A percentile compares a stretch with the other conserved stretches of the same genome.
Evolutionary conservation across 2,797 vertebrate genomes (phyloP).

Genomic region (Triplophysa bombifrons): DNA sequence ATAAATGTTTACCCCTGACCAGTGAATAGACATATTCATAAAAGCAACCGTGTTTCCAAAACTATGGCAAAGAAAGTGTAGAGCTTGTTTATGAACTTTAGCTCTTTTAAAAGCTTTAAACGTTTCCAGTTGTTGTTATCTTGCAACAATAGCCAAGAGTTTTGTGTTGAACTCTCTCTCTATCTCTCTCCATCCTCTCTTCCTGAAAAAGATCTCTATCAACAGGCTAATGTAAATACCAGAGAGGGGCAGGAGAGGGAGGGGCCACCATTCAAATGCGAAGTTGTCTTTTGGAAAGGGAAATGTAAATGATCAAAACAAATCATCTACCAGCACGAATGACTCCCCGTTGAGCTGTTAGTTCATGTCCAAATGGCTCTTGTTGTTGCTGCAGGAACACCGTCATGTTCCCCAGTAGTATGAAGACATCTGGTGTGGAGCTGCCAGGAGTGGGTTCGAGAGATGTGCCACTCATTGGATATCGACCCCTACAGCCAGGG

Average conservation of each 20-base stretch:
- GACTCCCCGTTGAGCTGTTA: slow-evolving; percentile 1
- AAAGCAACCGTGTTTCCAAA: neutral
- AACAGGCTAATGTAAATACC: slow-evolving; percentile 61
- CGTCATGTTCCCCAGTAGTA: slow-evolving; percentile 76
- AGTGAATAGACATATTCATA: neutral
- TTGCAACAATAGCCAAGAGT: slow-evolving; percentile 2
- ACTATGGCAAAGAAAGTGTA: neutral
- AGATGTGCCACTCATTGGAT: slow-evolving; percentile 77
- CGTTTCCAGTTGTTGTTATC: neutral
- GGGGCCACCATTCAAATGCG: slow-evolving; percentile 71
- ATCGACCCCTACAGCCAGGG: slow-evolving; percentile 71
- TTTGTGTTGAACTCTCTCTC: neutral
- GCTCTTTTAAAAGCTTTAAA: neutral
- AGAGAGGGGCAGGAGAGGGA: slow-evolving; percentile 63
- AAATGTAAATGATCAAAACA: slow-evolving; percentile 67
- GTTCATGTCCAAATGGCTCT: slow-evolving; percentile 2
- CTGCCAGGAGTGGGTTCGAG: slow-evolving; percentile 77
- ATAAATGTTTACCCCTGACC: slow-evolving; percentile 19
- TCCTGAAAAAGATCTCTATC: slow-evolving; percentile 69
- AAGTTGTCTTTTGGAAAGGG: slow-evolving; percentile 47
- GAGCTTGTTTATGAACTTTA: neutral
- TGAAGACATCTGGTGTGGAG: slow-evolving; percentile 72
- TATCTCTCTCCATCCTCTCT: slow-evolving; percentile 61
- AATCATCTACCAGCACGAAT: slow-evolving; percentile 53
- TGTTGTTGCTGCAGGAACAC: slow-evolving; percentile 36